Percentiles rank a stretch among this genome's conserved stretches.
phyloP scores from a whole-genome alignment of 2,888 invertebrate genomes.

The Neoascia interrupta region DNA sequence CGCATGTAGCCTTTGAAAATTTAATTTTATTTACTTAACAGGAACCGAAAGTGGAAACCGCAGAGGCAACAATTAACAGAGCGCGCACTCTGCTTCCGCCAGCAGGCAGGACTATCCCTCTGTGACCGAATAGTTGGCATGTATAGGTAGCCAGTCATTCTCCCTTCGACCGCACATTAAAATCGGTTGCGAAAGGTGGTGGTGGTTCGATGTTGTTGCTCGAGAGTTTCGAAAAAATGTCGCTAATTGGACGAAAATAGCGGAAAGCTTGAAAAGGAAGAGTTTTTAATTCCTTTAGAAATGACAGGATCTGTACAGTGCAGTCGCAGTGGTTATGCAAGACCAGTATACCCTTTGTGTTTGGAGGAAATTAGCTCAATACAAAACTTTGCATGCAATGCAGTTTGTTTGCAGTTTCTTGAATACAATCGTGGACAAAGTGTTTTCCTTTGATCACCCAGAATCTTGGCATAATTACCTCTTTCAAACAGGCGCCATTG shows the following conservation, averaged over 20 bases:
- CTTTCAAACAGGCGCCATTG: too few relatives aligned
- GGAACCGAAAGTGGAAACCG: slow-evolving; percentile 58
- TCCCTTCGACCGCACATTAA: slow-evolving; percentile 28
- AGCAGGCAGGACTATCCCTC: not conserved
- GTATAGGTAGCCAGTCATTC: not conserved
- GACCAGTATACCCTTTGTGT: too few relatives aligned
- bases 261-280: not conserved
- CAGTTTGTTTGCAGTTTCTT: too few relatives aligned
- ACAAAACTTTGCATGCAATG: too few relatives aligned
- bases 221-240: not conserved
- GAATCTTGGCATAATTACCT: too few relatives aligned
- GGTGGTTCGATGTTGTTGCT: slow-evolving; percentile 6
- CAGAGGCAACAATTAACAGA: slow-evolving; percentile 66
- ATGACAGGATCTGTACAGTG: too few relatives aligned
- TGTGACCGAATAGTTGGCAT: not conserved
- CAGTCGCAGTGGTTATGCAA: too few relatives aligned
- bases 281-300: not conserved
- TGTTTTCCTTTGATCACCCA: too few relatives aligned
- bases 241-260: slow-evolving; percentile 29
- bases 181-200: slow-evolving; percentile 23
- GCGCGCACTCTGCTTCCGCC: not conserved
- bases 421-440: too few relatives aligned
- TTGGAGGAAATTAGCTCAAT: too few relatives aligned
- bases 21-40: slow-evolving; percentile 68
- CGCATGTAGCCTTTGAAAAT: slow-evolving; percentile 65